These are phyloP conservation scores for Marcusenius ussheri DNA, from an alignment of 2,113 vertebrate species.

Conservation along the genomic window DNA sequence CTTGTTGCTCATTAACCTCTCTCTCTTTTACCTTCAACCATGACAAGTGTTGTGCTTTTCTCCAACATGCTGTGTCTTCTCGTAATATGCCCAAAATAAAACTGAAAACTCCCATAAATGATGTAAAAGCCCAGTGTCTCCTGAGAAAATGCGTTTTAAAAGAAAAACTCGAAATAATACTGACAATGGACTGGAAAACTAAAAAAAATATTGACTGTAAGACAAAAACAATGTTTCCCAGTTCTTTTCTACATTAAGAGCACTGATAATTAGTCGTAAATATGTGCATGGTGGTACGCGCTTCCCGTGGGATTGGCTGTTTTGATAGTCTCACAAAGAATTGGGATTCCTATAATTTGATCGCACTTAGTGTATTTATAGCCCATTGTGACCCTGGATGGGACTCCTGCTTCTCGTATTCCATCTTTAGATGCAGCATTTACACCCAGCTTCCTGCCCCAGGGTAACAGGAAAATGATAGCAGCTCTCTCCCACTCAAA, in stretches of 20 bases:
- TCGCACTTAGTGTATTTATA: background rate
- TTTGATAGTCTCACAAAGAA: background rate
- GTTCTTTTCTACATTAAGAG: background rate
- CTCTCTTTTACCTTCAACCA: background rate
- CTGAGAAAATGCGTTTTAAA: background rate
- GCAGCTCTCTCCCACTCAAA: background rate
- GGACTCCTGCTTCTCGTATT: background rate
- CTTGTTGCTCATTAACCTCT: background rate
- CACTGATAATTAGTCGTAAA: background rate
- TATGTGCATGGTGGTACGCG: background rate
- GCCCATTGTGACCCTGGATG: background rate
- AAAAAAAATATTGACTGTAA: background rate
- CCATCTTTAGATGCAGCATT: background rate
- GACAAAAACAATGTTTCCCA: background rate
- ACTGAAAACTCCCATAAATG: background rate
- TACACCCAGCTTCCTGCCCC: background rate
- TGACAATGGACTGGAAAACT: background rate
- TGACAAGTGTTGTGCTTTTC: background rate
- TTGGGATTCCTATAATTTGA: background rate
- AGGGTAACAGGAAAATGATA: background rate
- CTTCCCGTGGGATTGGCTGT: background rate
- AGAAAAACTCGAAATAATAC: background rate
- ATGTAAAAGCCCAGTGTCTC: background rate
- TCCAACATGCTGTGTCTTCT: background rate
- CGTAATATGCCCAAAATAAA: background rate